Percentiles rank a stretch among this genome's conserved stretches.
phyloP scores from a whole-genome alignment of 2,113 vertebrate genomes.

The Cygnus atratus region DNA sequence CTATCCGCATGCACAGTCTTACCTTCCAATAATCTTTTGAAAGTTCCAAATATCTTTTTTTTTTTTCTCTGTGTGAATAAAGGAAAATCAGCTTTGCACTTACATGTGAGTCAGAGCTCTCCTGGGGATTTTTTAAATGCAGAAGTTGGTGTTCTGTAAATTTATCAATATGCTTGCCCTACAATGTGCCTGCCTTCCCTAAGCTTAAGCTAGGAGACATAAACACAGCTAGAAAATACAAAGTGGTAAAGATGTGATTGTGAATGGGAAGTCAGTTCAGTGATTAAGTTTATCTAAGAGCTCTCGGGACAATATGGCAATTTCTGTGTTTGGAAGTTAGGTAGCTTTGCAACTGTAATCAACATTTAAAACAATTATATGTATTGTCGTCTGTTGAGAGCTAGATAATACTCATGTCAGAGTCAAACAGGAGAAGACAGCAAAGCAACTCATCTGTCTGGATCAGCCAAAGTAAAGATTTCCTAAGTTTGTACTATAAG shows the following conservation, averaged over 20 bases:
- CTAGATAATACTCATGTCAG: not conserved
- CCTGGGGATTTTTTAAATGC: not conserved
- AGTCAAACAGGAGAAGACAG: not conserved
- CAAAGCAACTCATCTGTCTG: not conserved
- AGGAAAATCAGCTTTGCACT: not conserved
- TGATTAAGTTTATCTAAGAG: not conserved
- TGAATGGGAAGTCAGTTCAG: not conserved
- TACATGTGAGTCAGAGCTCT: not conserved
- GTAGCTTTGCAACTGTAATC: not conserved
- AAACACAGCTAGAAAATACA: not conserved
- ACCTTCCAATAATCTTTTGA: not conserved
- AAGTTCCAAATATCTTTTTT: not conserved
- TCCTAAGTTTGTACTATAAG: not conserved
- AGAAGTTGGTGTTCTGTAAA: not conserved
- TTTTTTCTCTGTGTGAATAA: not conserved
- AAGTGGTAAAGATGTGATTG: not conserved
- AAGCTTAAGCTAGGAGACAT: not conserved
- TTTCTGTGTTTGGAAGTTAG: not conserved
- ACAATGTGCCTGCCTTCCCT: not conserved
- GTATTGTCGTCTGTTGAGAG: not conserved
- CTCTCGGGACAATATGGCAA: no score
- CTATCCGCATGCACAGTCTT: not conserved
- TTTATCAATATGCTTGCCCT: not conserved
- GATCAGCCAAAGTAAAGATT: not conserved
- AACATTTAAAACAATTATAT: not conserved